Conservation (phyloP, 2,888 invertebrate species). For the Drosophila sordidapex region DNA sequence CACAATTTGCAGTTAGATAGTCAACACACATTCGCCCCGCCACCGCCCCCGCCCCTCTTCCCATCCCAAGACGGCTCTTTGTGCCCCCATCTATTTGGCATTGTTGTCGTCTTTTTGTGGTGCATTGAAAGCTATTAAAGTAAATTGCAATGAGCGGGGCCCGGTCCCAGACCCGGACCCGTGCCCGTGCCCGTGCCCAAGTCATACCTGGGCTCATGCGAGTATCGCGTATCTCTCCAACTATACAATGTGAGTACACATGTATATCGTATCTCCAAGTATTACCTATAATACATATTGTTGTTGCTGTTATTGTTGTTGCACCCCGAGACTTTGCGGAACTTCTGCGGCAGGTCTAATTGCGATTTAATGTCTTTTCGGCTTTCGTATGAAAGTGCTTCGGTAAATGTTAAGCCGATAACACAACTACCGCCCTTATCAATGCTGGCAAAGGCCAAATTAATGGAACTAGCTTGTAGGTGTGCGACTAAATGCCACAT, state of each 20-base stretch:
- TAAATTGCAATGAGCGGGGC: slow-evolving; percentile 67
- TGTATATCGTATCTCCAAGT: slow-evolving; percentile 30
- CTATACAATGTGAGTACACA: slow-evolving; percentile 22
- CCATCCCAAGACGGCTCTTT: slow-evolving; percentile 28
- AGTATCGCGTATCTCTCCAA: slow-evolving; percentile 19
- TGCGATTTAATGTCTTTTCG: slow-evolving; percentile 80
- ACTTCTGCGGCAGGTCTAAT: slow-evolving; percentile 67
- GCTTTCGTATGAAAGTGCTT: slow-evolving; percentile 61
- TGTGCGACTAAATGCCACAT: slow-evolving; percentile 31
- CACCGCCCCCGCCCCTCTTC: background rate
- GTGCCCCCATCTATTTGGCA: slow-evolving; percentile 48
- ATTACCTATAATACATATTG: slow-evolving; percentile 17
- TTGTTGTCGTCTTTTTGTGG: slow-evolving; percentile 51
- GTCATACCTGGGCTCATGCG: slow-evolving; percentile 22
- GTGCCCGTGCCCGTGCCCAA: slow-evolving; percentile 13
- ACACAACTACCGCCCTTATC: slow-evolving; percentile 50
- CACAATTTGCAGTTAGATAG: slow-evolving; percentile 59
- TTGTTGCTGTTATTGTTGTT: slow-evolving; percentile 10
- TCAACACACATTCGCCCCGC: slow-evolving; percentile 8
- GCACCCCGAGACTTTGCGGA: slow-evolving; percentile 18
- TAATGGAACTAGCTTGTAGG: slow-evolving; percentile 61
- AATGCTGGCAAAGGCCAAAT: slow-evolving; percentile 47
- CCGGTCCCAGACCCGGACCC: slow-evolving; percentile 4
- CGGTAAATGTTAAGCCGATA: slow-evolving; percentile 61
- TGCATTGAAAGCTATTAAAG: slow-evolving; percentile 76